Evolutionary conservation across 2,797 vertebrate genomes (phyloP).

Genomic region (Falco novaeseelandiae): DNA sequence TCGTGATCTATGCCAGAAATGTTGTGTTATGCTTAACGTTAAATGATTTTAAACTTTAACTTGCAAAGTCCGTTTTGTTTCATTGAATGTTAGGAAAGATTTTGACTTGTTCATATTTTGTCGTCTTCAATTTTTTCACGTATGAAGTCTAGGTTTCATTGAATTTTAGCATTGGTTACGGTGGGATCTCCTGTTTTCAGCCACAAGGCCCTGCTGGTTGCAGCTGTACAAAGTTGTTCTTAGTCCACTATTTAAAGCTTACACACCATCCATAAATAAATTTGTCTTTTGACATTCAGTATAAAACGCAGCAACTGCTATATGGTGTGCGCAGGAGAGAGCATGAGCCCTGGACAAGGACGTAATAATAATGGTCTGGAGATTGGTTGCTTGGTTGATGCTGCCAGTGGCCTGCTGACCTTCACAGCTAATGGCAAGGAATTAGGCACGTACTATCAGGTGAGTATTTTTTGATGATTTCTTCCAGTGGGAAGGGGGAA

Average conservation of each 20-base stretch:
- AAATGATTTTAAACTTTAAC: not conserved
- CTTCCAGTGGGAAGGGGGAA: not conserved
- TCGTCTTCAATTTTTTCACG: not conserved
- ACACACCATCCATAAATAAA: slow-evolving; percentile 2
- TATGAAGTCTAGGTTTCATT: not conserved
- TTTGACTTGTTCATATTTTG: not conserved
- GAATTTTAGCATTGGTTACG: not conserved
- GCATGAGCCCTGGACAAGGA: slow-evolving; percentile 89
- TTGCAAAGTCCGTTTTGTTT: not conserved
- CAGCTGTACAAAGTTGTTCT: not conserved
- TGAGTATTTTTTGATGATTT: slow-evolving; percentile 20
- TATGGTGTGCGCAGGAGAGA: slow-evolving; percentile 96
- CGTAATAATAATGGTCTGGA: slow-evolving; percentile 93
- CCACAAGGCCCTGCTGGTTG: not conserved
- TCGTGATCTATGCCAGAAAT: not conserved
- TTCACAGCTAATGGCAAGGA: slow-evolving; percentile 95
- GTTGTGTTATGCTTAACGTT: not conserved
- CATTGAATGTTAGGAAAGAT: not conserved
- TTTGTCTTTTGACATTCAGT: slow-evolving; percentile 78
- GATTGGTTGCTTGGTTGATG: slow-evolving; percentile 92
- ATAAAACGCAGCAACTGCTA: slow-evolving; percentile 98
- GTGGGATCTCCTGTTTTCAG: not conserved
- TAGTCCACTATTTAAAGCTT: not conserved
- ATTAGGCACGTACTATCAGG: slow-evolving; percentile 92
- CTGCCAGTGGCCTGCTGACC: slow-evolving; percentile 87